Percentiles rank a stretch among this genome's conserved stretches.
These are phyloP conservation scores for Prunella fulvescens DNA, from an alignment of 2,113 vertebrate genomes.

Conservation along the genomic window DNA sequence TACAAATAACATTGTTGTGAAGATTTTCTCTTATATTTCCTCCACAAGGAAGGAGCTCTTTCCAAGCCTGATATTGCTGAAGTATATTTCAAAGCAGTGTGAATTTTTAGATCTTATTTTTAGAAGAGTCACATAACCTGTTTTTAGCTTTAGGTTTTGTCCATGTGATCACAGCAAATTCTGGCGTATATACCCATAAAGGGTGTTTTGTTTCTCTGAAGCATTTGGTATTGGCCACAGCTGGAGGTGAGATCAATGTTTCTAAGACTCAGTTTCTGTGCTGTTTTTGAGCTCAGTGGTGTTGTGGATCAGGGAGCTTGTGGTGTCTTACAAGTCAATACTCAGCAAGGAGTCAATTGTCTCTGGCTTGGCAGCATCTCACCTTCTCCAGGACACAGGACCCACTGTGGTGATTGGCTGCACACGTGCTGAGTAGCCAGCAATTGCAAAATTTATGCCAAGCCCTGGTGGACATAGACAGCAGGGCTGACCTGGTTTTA, in stretches of 20 bases:
- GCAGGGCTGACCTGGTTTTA: neutral
- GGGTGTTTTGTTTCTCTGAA: neutral
- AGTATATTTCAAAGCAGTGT: neutral
- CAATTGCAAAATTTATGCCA: neutral
- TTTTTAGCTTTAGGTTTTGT: neutral
- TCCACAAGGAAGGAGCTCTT: neutral
- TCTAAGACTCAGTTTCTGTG: neutral
- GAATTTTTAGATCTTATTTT: neutral
- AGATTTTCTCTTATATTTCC: neutral
- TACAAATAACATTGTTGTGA: neutral
- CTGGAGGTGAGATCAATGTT: constrained; percentile 20
- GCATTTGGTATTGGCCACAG: neutral
- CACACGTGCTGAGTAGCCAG: neutral
- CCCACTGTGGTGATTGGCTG: neutral
- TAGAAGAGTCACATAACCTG: neutral
- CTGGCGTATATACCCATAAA: neutral
- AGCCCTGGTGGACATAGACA: neutral
- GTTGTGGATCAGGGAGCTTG: neutral
- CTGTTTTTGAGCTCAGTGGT: neutral
- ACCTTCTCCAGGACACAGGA: neutral
- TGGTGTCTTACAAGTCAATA: neutral
- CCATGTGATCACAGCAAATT: neutral
- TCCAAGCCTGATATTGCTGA: neutral
- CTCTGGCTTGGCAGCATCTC: neutral
- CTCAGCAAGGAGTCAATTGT: neutral